Evolutionary conservation across 2,888 invertebrate species (phyloP).

Genomic region (Cerastis leucographa): DNA sequence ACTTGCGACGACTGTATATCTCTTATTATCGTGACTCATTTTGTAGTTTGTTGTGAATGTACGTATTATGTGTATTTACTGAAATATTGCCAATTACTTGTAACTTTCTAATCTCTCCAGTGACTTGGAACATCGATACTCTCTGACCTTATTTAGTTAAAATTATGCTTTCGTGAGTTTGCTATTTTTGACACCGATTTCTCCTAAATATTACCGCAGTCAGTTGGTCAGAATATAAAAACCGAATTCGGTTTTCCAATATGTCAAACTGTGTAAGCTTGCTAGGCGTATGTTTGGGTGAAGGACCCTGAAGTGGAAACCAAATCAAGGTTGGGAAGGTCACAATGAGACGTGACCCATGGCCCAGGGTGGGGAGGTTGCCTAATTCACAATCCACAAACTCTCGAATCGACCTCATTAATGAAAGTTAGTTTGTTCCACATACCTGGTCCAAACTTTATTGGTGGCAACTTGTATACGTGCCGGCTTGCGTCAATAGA

Average conservation of each 20-base stretch:
- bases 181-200: conserved; percentile 62
- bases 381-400: conserved; percentile 77
- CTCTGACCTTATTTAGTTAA: conserved; percentile 74
- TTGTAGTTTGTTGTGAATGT: conserved; percentile 90
- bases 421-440: conserved; percentile 76
- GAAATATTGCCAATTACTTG: conserved; percentile 84
- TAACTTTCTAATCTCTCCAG: conserved; percentile 84
- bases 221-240: conserved; percentile 64
- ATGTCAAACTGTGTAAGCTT: conserved; percentile 78
- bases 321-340: conserved; percentile 95
- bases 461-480: conserved; percentile 80
- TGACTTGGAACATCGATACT: conserved; percentile 87
- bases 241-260: conserved; percentile 82
- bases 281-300: conserved; percentile 88
- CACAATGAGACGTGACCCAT: conserved; percentile 93
- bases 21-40: conserved; percentile 87
- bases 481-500: conserved; percentile 82
- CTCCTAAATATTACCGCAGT: conserved; percentile 45
- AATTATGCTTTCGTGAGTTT: conserved; percentile 68
- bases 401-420: conserved; percentile 79
- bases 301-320: conserved; percentile 94
- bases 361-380: conserved; percentile 86
- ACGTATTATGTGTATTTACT: conserved; percentile 89
- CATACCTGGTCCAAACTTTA: conserved; percentile 77
- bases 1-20: conserved; percentile 89